A percentile compares a stretch with the other conserved stretches of the same genome.
Conservation (phyloP, 2,888 invertebrate genomes). For the Clitarchus hookeri region DNA sequence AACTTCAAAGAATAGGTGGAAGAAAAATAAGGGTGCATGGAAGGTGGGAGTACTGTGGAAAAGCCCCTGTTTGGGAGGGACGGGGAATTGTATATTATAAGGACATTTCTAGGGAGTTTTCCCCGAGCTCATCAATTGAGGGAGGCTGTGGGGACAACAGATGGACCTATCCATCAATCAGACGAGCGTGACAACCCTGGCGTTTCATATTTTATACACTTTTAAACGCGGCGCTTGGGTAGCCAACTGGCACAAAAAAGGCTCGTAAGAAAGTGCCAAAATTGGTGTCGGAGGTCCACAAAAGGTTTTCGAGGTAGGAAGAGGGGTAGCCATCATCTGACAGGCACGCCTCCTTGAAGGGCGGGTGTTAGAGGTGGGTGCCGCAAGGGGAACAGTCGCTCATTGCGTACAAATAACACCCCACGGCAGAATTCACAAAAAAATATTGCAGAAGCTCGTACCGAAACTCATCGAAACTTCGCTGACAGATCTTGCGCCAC, state of each 20-base stretch:
- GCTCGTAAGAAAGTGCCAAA: background rate
- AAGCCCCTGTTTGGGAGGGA: no score
- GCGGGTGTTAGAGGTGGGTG: background rate
- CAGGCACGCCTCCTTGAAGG: slow-evolving; percentile 7
- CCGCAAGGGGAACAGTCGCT: background rate
- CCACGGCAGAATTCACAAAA: background rate
- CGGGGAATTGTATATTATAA: background rate
- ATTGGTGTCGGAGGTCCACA: background rate
- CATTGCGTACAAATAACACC: background rate
- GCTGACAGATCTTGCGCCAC: no score
- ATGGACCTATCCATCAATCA: slow-evolving; percentile 14
- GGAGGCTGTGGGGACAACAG: background rate
- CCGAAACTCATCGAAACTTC: no score
- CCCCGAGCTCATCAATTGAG: background rate
- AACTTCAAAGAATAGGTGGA: background rate
- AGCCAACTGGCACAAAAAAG: background rate
- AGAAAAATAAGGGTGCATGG: background rate
- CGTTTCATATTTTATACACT: slow-evolving; percentile 3
- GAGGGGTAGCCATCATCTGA: background rate
- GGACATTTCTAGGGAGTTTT: background rate
- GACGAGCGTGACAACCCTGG: background rate
- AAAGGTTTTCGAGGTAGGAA: background rate
- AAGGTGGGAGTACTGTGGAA: background rate
- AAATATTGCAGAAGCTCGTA: background rate
- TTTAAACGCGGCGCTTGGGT: background rate